Evolutionary conservation across 2,113 vertebrate species (phyloP).

Genomic region (Macquaria ambigua): DNA sequence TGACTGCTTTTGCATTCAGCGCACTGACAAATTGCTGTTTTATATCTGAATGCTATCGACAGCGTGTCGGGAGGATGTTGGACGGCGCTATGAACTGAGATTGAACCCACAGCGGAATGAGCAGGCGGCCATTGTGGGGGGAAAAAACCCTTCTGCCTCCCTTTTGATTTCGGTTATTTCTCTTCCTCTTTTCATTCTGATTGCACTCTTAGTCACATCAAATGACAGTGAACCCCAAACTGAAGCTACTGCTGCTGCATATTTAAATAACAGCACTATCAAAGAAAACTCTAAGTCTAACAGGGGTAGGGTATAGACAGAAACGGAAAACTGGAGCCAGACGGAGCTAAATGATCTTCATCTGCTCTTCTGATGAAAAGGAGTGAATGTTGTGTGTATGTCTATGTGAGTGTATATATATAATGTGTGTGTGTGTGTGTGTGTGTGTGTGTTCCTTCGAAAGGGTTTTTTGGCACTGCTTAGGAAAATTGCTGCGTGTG

Average conservation of each 20-base stretch:
- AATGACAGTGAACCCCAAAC: neutral
- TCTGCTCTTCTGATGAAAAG: neutral
- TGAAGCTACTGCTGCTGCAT: neutral
- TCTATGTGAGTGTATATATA: neutral
- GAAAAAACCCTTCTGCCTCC: neutral
- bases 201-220: neutral
- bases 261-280: neutral
- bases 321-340: neutral
- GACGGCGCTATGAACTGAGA: slow-evolving; percentile 41
- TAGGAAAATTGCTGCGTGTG: slow-evolving; percentile 7
- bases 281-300: neutral
- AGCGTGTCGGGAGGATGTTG: slow-evolving; percentile 26
- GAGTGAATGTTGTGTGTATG: neutral
- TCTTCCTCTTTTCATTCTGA: slow-evolving; percentile 8
- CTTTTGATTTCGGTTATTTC: neutral
- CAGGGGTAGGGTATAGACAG: neutral
- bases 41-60: slow-evolving; percentile 40
- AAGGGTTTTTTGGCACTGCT: neutral
- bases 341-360: slow-evolving; percentile 16
- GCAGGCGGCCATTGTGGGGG: neutral
- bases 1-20: neutral
- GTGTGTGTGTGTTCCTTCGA: neutral
- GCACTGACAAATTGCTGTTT: slow-evolving; percentile 24
- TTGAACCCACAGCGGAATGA: slow-evolving; percentile 49
- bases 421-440: neutral